Conservation (phyloP, 2,113 vertebrate genomes). For the Corythornis cristatus region DNA sequence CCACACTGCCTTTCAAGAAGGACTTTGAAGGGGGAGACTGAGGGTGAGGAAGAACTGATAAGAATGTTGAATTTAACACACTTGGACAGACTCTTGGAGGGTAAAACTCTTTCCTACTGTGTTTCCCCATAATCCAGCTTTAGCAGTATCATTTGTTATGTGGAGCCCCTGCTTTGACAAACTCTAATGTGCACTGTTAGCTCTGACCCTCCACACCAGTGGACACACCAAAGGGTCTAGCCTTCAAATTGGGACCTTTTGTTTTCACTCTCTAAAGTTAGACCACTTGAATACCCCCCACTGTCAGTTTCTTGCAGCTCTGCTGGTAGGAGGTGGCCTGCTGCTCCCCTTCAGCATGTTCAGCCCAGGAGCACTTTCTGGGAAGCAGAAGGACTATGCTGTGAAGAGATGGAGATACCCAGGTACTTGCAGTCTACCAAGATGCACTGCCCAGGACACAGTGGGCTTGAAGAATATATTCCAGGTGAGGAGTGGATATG, state of each 20-base stretch:
- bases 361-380: neutral
- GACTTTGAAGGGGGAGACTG: neutral
- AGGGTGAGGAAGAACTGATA: neutral
- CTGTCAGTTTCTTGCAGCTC: neutral
- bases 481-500: neutral
- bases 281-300: neutral
- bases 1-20: neutral
- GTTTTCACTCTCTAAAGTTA: neutral
- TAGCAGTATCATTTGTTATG: neutral
- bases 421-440: neutral
- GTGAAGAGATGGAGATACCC: neutral
- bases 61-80: neutral
- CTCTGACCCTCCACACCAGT: neutral
- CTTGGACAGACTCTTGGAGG: neutral
- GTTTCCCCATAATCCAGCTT: neutral
- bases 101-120: neutral
- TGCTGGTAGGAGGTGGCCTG: neutral
- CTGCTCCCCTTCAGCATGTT: neutral
- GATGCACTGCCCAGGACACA: neutral
- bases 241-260: neutral
- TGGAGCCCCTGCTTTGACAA: neutral
- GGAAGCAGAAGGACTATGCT: neutral
- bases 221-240: neutral
- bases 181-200: fast-evolving
- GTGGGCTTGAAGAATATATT: neutral